Base-by-base conservation (phyloP, 2,888 invertebrate species). In the Atethmia centrago region DNA sequence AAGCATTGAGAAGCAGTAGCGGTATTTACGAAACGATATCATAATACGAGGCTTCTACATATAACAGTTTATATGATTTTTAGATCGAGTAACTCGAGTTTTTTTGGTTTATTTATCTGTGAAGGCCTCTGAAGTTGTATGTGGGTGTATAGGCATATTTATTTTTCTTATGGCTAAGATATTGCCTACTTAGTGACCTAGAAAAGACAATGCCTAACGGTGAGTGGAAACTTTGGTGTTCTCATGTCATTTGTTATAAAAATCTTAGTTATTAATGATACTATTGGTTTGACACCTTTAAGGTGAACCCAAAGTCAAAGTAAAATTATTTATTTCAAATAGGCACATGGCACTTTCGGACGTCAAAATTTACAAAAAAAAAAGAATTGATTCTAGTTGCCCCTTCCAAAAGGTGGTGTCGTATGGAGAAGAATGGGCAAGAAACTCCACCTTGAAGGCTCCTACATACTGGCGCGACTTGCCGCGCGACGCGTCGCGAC, bases 1-100 rank as follows among this genome's bases (percentile, higher is more conserved):
- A 93, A 93, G 93, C 91, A 92, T 93, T 93, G 91, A 91, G 90
- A 91, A 88, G 90, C 88, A 92, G 91, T 91, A 92, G 88, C 86
- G 90, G 90, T 92, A 91, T 93, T 93, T 93, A 92, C 89, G 89
- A 89, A 90, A 88, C 88, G 89, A 93, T 91, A 89, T 93, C 91
- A 92, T 93, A 92, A 92, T 92, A 89, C 88, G 75, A 77, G 82
- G 81, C 79, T 73, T 63, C 80, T 73, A 67, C 73, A 73, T 82
- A 77, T 88, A 82, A 83, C 82, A 86, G 84, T 80, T 83, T 83
- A 71, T 78, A 85, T 79, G 79, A 77, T 77, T 85, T 80, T 77
- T 71, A 72, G 67, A 70, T 73, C 79, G 55, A 56, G 73, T 79
- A 14, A 58, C 71, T 59, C 59, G 40, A 40, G 51, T 40, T 31